phyloP scores from a whole-genome alignment of 2,888 invertebrate genomes.

The Synanthedon formicaeformis region DNA sequence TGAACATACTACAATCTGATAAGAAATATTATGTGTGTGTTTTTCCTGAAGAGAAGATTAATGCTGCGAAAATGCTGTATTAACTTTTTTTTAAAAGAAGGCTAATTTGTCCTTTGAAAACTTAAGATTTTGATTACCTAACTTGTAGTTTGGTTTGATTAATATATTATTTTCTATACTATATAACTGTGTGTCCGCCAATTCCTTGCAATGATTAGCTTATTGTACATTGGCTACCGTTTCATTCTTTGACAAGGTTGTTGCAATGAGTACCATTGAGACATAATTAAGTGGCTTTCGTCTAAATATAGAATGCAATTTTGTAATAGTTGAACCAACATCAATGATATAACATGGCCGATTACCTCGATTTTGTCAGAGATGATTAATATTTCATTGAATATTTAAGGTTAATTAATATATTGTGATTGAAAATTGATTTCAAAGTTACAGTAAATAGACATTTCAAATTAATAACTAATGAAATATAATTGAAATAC shows the following conservation, averaged over 20 bases:
- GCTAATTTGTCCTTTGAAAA: no score
- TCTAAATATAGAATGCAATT: conserved; percentile 6
- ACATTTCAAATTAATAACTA: no score
- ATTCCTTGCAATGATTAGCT: conserved; percentile 48
- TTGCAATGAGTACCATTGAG: conserved; percentile 39
- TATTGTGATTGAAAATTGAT: neutral
- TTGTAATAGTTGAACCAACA: conserved; percentile 4
- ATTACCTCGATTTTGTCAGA: conserved; percentile 15
- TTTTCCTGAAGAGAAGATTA: no score
- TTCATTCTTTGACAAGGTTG: conserved; percentile 49
- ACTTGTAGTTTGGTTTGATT: no score
- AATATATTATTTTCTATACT: neutral
- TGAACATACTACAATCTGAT: no score
- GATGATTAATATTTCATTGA: neutral
- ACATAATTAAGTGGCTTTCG: conserved; percentile 37
- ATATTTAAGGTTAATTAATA: neutral
- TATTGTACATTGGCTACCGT: conserved; percentile 60
- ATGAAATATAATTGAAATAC: no score
- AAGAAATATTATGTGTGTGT: no score
- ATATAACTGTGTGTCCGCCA: conserved; percentile 19
- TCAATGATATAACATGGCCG: conserved; percentile 19
- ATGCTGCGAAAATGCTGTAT: no score
- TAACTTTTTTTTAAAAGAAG: no score
- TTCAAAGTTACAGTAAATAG: neutral
- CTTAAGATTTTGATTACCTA: no score